Base-by-base conservation (phyloP, 2,797 vertebrate genomes). In the Miichthys miiuy region DNA sequence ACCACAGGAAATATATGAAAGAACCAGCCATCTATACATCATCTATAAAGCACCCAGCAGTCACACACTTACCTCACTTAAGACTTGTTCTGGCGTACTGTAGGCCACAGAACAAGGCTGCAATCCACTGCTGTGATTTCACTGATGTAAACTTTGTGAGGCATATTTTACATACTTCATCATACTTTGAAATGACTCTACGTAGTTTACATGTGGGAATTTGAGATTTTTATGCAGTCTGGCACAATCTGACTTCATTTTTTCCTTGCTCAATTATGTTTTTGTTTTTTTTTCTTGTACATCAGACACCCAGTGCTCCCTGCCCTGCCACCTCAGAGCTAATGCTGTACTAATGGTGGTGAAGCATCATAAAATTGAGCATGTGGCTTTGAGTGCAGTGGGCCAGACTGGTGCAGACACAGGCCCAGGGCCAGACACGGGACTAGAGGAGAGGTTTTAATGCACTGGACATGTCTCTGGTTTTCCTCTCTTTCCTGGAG, bases 1-100 rank as follows among this genome's bases (percentile, higher is more conserved):
- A 92, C 87, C 90, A 88, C 88, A 91, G 93, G 93, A 95, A 94
- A 94, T 94, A 92, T 95, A 94, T 94, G 93, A 94, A 94, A 94
- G 91, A 87, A 92, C 88, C 89, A 87, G 72, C 68, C 90, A 87
- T 91, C 92, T 95, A 95, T 95, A 94, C 87, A 94, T 96, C 95
- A 96, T 95, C 79, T 57, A 79, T 89, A 93, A 88, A 91, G 86
- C 85, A 83, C 81, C 88, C 84, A 84, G 81, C 92, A 91, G 87
- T 79, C 78, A 66, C 77, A 83, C 77, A 80, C 89, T 89, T 68
- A 89, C 89, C 87, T 93, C 93, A 85, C 85, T 85, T 80, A 79
- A 68, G 70, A 72, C 77, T 79, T 47, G 70, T 82, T 82, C 79
- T 30, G 71, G 25, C 55, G 51, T 58, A 21, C 69, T 64, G 64